Base-by-base conservation (phyloP, 2,888 invertebrate genomes). In the Unio pictorum region DNA sequence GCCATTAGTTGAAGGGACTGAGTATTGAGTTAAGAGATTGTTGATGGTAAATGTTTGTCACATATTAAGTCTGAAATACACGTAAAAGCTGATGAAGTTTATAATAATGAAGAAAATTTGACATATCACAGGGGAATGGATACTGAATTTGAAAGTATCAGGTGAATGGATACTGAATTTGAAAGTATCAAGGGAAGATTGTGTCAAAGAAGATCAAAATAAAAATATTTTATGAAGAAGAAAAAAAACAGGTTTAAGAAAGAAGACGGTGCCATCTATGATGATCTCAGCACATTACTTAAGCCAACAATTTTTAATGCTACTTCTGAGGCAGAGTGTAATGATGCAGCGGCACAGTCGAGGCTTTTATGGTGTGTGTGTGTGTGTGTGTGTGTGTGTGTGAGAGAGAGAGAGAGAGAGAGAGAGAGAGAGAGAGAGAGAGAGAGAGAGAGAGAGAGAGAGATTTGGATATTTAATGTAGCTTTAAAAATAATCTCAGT, bases 201-300 rank as follows among this genome's bases (percentile, higher is more conserved):
- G 72, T 61, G 23, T 68, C 2, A 54, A 64, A 4, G 23, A 68
- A 62, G 4, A 5, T 74, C 57, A 65, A 58, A 20, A 72, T 70
- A 56, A 68, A 66, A 3, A 3, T 72, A 23, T 23, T 23, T 23
- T 23, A 23, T 23, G 23, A 23, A 23, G 23, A 23, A 23, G 55
- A 64, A 58, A 20, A 72, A 72, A 56, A 74, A 72, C 59, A 70
- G 69, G 58, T 67, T 72, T 15, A 30, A 45, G 45, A 70, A 70
- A 56, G 60, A 68, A 18, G 74, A 74, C 62, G 62, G 67, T 58
- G 55, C 65, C 5, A n/a, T 72, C 3, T 66, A 67, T 28, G 57
- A 61, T 68, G 68, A 70, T 64, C 45, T 74, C 8, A 69, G 74
- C 55, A 55, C 34, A 8, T 5, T 69, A 23, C 64, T 69, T n/a